Evolutionary conservation across 2,888 invertebrate genomes (phyloP).

Genomic region (Rotaria macrura): DNA sequence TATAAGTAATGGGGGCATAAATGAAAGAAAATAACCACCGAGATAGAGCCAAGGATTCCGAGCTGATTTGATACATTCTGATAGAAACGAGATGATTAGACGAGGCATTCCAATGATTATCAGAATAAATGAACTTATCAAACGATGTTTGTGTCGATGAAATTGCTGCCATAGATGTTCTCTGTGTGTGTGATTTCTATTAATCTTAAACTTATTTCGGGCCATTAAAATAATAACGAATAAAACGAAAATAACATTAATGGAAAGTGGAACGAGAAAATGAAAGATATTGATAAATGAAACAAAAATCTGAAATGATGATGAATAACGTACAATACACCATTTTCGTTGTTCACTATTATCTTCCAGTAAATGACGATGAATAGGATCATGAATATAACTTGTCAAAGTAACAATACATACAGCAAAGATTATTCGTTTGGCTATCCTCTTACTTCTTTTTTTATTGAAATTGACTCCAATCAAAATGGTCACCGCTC

Average conservation of each 20-base stretch:
- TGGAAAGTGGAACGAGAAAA: not conserved
- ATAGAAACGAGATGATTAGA: not conserved
- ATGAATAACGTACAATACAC: not conserved
- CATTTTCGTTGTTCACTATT: not conserved
- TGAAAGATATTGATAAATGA: not conserved
- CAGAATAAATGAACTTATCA: not conserved
- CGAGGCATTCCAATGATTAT: not conserved
- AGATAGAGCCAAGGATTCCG: not conserved
- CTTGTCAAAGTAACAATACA: no score
- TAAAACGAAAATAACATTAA: not conserved
- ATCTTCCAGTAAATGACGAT: not conserved
- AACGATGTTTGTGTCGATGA: not conserved
- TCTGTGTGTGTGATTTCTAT: not conserved
- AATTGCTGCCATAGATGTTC: not conserved
- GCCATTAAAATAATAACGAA: not conserved
- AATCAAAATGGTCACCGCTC: not conserved
- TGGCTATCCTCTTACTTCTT: not conserved
- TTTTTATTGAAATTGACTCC: not conserved
- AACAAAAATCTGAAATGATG: not conserved
- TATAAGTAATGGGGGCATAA: not conserved
- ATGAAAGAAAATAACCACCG: not conserved
- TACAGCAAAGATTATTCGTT: not conserved
- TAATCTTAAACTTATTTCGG: not conserved
- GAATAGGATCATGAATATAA: no score
- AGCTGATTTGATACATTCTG: not conserved